Evolutionary conservation across 2,113 vertebrate species (phyloP), one percentile per base, ranked within the genome.

Genomic region (Sinocyclocheilus anophthalmus): DNA sequence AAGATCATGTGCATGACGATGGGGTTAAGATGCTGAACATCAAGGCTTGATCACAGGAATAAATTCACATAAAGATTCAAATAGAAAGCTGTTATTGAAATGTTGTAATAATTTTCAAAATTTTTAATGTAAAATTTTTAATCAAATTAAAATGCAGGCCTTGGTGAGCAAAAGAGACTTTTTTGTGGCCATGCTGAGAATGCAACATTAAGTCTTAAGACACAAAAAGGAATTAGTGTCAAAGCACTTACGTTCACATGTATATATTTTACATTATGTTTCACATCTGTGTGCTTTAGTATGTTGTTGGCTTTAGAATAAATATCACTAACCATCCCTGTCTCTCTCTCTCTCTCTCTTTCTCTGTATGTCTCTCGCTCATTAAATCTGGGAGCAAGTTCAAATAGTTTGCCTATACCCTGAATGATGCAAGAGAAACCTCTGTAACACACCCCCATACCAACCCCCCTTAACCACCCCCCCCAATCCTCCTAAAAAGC

Each of bases 341-440:
- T 42, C 39, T 30, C 16, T 48, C 55, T 48, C 53, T 63, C 30
- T 30, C 55, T 80, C 39, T 69, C 26, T 57, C 14, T 78, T 2
- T 76, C 53, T 45, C 20, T 73, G 0, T 12, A 10, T 78, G 13
- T 59, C 33, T 81, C 14, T 48, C 30, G 7, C 57, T 84, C 73
- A 80, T 73, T 72, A 73, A 83, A 73, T 81, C 59, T 72, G 33
- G 67, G 69, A 73, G 12, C 48, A n/a, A 18, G 73, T 83, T 83
- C 81, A 72, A 72, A 57, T 26, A 57, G 67, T 83, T 83, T 83
- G 81, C 81, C 81, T 83, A 83, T 83, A n/a, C 63, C 30, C 48
- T 59, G 69, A 83, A 72, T 57, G 69, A 57, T 83, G 12, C 48
- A 24, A 48, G 48, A 83, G 48, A n/a, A n/a, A n/a, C n/a, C n/a